Evolutionary conservation across 2,113 vertebrate genomes (phyloP), one percentile per base, ranked within the genome.

Genomic region (Alces alces): DNA sequence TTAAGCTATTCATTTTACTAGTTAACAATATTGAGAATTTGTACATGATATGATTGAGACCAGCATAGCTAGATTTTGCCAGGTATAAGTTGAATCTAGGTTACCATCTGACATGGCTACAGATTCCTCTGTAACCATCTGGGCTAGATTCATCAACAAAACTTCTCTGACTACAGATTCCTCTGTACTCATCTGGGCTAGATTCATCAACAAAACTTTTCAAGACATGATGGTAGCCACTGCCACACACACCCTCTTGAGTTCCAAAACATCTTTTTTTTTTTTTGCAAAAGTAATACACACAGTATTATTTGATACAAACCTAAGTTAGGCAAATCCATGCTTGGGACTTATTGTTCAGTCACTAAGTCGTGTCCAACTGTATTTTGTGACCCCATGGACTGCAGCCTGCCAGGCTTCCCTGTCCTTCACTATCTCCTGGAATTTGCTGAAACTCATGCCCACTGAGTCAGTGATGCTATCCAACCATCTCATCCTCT

Each of bases 211-310:
- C 14, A 64, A 82, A 25, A 23, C 45, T 80, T 92, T 58, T 84
- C 14, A 91, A 82, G 64, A 94, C 28, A 82, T 85, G 23, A 91
- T 79, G 57, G 39, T 86, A 89, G 50, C 14, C 36, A 36, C 45
- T 94, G n/a, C 43, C 39, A 83, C 33, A 95, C 15, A 7, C 43
- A 90, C 39, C 23, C 45, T 95, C 83, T 76, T 16, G 16, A 80
- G 21, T 96, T 90, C 43, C 43, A 84, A 79, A 92, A 45, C 23
- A 89, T 60, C 16, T 33, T 47, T 61, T 64, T 95, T 96, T 92
- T 91, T 61, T 64, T 95, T 96, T 94, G 91, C 55, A 64, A 96
- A 96, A 93, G 28, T 82, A 93, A 96, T 89, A 19, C 76, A 85
- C n/a, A 30, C 16, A 66, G 39, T 27, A 93, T 76, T 61, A 95